Base-by-base conservation (phyloP, 2,113 vertebrate species). In the Echinops telfairi region DNA sequence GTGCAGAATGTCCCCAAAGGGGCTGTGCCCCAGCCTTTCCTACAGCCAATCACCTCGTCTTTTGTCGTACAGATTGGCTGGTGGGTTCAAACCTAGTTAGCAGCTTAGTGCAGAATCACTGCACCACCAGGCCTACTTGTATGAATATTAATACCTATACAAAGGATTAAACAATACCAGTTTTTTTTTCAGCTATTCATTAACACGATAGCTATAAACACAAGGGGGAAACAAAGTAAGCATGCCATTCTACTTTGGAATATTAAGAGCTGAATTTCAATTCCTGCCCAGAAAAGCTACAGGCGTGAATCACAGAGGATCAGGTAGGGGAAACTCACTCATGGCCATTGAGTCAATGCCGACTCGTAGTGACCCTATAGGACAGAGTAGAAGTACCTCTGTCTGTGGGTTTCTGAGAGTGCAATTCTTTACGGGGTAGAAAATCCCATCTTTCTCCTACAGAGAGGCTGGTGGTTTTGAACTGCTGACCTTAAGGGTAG, bases 131-230 rank as follows among this genome's bases (percentile, higher is more conserved):
- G 19, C 5, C 3, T 73, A 17, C 71, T 73, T 73, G 71, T 73
- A 40, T 31, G 31, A 2, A 2, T 64, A 31, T 40, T 66, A 91
- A 4, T 40, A 71, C 60, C 33, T 86, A 58, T 58, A 86, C 85
- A 83, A 83, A 93, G 23, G 27, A 66, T 33, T n/a, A 76, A 31
- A 92, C 19, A 14, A 40, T 47, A 86, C 8, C 27, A 38, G 47
- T 62, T 91, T 91, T 80, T n/a, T n/a, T 84, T 76, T 10, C 8
- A 90, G 40, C 47, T 64, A 78, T 85, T 85, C 10, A 71, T 92
- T 84, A 79, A 93, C 84, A 73, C 58, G 38, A 93, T 25, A 80
- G 31, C 57, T 83, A 8, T 73, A 75, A 22, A 2, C 10, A 58
- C 7, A 33, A 19, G 23, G 64, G 16, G 27, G 31, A 62, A 47